These are phyloP conservation scores for Thinocorus orbignyianus DNA, from an alignment of 2,113 vertebrate species.

Conservation along the genomic window DNA sequence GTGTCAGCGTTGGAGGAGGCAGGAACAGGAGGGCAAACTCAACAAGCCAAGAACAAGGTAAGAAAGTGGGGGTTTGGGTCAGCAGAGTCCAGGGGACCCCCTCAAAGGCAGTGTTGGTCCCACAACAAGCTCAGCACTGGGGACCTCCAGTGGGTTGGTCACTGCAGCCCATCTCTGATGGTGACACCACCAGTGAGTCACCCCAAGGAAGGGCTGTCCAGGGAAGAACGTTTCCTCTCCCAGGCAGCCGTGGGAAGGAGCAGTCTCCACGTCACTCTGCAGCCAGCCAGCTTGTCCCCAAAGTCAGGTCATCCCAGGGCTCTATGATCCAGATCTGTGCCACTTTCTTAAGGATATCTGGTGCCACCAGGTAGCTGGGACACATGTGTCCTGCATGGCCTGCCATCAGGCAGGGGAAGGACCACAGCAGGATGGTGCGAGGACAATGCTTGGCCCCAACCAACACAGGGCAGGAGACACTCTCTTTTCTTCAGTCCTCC, in stretches of 20 bases:
- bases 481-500: background rate
- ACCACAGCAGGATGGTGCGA: background rate
- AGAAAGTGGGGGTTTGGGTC: background rate
- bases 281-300: background rate
- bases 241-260: background rate
- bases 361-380: background rate
- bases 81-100: background rate
- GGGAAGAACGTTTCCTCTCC: background rate
- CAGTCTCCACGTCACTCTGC: fast-evolving
- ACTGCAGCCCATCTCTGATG: background rate
- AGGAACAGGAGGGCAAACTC: background rate
- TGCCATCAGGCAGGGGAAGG: background rate
- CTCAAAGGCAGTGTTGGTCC: background rate
- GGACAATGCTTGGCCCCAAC: background rate
- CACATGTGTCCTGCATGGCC: background rate
- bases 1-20: background rate
- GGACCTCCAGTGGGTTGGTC: background rate
- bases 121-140: background rate
- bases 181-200: background rate
- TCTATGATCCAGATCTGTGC: fast-evolving
- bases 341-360: background rate
- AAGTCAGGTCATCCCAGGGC: background rate
- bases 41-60: background rate
- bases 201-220: background rate
- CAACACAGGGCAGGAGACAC: background rate